Evolutionary conservation across 1,140 invertebrate genomes (phyloP), one percentile per base, ranked within the genome.

Genomic region (Probaryconus sp.): DNA sequence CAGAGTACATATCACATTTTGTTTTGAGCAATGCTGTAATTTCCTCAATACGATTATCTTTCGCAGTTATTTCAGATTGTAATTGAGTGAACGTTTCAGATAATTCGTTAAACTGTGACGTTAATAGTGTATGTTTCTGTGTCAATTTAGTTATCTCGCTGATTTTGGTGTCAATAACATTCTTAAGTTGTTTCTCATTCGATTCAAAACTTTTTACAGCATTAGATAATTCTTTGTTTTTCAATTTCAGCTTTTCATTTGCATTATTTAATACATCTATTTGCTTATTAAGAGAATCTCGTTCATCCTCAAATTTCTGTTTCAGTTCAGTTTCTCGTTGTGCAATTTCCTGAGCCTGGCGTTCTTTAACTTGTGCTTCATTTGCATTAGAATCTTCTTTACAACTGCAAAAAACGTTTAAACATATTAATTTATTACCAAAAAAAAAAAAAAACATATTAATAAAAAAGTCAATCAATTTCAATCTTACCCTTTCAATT

Each of bases 1-100:
- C 85, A 0, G 81, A 81, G 3, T 84, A 14, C 24, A 79, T 71
- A 33, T 88, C 85, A 6, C 83, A 81, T 31, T 86, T 86, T 3
- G 50, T 55, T 60, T 85, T 86, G 3, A 87, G 20, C 11, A 82
- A 26, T 5, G 10, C 1, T 3, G 69, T 81, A 7, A 87, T 80
- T 1, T 84, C 76, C n/a, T 79, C 60, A 7, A 85, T 78, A 1
- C 35, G 51, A 0, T 56, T 28, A 11, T 65, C 28, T 11, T 84
- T 83, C 2, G 76, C 45, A 9, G 58, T 13, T 31, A 69, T 21
- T 18, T 85, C 79, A 3, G 26, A 47, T 24, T 56, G 79, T 3
- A 81, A 6, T 10, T 77, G 74, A 3, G 74, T 60, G 53, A 69
- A 78, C 6, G 28, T 43, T 6, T 75, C 43, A 3, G 71, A 79